Conservation (phyloP, 2,888 invertebrate genomes). For the Noctua janthina region DNA sequence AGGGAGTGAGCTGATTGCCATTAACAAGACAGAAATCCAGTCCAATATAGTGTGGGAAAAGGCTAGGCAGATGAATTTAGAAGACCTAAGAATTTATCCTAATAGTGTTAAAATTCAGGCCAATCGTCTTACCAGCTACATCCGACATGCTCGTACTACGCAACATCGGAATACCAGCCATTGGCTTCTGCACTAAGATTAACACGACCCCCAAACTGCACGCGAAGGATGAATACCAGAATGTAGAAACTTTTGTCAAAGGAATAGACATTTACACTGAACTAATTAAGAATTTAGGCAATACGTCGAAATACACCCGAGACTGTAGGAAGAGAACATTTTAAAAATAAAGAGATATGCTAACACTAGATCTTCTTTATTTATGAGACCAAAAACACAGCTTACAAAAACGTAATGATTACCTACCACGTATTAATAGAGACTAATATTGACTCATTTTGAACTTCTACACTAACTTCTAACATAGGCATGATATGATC, state of each 20-base stretch:
- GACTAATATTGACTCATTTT: background rate
- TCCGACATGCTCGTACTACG: conserved; percentile 78
- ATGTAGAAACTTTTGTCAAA: conserved; percentile 73
- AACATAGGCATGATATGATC: background rate
- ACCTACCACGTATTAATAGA: background rate
- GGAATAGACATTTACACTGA: conserved; percentile 78
- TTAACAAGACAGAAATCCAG: too few species aligned
- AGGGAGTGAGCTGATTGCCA: too few species aligned
- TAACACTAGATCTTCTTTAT: conserved; percentile 7
- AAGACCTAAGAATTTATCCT: background rate
- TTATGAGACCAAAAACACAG: background rate
- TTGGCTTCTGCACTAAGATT: conserved; percentile 78
- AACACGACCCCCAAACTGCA: conserved; percentile 71
- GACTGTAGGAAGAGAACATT: background rate
- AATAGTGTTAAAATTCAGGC: conserved; percentile 59
- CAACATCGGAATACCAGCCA: conserved; percentile 76
- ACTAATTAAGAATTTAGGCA: conserved; percentile 67
- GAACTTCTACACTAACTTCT: background rate
- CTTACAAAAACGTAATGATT: background rate
- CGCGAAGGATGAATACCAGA: conserved; percentile 75
- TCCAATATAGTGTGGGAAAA: background rate
- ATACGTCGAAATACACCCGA: conserved; percentile 36
- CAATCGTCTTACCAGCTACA: conserved; percentile 75
- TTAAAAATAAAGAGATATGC: conserved; percentile 8
- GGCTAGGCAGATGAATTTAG: background rate